Conservation (phyloP, 2,113 vertebrate genomes). For the Cyphomyrus discorhynchus region DNA sequence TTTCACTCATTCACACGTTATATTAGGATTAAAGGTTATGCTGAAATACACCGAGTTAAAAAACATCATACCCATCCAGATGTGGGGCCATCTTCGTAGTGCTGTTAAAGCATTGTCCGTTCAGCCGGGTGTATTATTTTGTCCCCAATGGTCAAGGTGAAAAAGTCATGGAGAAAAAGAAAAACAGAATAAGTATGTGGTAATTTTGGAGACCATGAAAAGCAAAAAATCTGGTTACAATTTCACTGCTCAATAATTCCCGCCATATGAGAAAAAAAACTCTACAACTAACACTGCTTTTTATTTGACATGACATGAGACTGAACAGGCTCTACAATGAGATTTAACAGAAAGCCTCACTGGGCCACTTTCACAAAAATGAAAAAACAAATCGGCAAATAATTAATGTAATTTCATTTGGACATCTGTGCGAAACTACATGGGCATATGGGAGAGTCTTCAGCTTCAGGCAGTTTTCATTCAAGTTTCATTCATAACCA, state of each 20-base stretch:
- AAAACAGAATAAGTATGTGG: slow-evolving; percentile 42
- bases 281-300: background rate
- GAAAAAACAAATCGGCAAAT: background rate
- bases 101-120: slow-evolving; percentile 64
- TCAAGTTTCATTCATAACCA: too few species aligned
- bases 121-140: slow-evolving; percentile 26
- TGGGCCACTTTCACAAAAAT: background rate
- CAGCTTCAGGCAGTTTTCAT: background rate
- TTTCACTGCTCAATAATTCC: background rate
- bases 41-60: background rate
- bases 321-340: background rate
- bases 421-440: background rate
- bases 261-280: background rate
- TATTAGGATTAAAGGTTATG: background rate
- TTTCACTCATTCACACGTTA: background rate
- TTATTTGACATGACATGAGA: background rate
- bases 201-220: background rate
- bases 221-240: background rate
- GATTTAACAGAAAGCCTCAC: background rate
- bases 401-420: background rate
- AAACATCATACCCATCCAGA: slow-evolving; percentile 78
- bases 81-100: slow-evolving; percentile 93
- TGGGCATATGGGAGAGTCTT: background rate
- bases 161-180: slow-evolving; percentile 41
- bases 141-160: slow-evolving; percentile 26